Evolutionary conservation across 1,140 invertebrate species (phyloP).

Genomic region (Drosophila novamexicana): DNA sequence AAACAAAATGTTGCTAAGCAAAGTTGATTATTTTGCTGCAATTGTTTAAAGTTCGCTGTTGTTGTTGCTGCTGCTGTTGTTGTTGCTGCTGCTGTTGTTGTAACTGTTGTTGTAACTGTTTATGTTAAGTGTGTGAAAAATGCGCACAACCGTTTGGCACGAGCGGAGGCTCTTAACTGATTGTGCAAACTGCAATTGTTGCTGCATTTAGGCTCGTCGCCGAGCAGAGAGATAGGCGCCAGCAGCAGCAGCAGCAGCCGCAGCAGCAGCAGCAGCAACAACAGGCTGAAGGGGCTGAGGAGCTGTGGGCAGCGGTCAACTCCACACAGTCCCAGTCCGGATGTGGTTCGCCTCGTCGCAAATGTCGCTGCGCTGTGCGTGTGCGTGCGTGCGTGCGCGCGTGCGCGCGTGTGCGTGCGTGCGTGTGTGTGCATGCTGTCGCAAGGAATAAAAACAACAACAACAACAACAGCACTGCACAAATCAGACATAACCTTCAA

Average conservation of each 20-base stretch:
- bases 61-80: slow-evolving; percentile 3
- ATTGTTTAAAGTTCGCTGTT: slow-evolving; percentile 19
- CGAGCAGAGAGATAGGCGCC: slow-evolving; percentile 51
- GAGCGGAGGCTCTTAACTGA: slow-evolving; percentile 82
- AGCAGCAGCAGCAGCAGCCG: slow-evolving; percentile 28
- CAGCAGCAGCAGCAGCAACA: slow-evolving; percentile 18
- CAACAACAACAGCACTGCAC: slow-evolving; percentile 5
- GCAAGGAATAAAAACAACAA: slow-evolving; percentile 12
- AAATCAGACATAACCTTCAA: slow-evolving; percentile 31
- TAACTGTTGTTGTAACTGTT: slow-evolving; percentile 14
- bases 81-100: not conserved
- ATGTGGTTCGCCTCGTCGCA: slow-evolving; percentile 51
- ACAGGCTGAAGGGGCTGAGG: not conserved
- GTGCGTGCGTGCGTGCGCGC: not conserved
- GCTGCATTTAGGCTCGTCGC: slow-evolving; percentile 74
- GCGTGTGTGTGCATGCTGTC: not conserved
- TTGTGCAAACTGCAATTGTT: slow-evolving; percentile 67
- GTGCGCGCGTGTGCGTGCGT: slow-evolving; percentile 2
- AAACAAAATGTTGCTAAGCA: slow-evolving; percentile 11
- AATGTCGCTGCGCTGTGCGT: slow-evolving; percentile 8
- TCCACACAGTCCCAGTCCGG: slow-evolving; percentile 35
- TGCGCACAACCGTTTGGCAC: slow-evolving; percentile 76
- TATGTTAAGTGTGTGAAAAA: slow-evolving; percentile 44
- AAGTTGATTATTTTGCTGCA: slow-evolving; percentile 9
- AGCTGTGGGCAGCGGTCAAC: slow-evolving; percentile 46